These are phyloP conservation scores for Helleia helle DNA, from an alignment of 2,888 invertebrate genomes.

Conservation along the genomic window DNA sequence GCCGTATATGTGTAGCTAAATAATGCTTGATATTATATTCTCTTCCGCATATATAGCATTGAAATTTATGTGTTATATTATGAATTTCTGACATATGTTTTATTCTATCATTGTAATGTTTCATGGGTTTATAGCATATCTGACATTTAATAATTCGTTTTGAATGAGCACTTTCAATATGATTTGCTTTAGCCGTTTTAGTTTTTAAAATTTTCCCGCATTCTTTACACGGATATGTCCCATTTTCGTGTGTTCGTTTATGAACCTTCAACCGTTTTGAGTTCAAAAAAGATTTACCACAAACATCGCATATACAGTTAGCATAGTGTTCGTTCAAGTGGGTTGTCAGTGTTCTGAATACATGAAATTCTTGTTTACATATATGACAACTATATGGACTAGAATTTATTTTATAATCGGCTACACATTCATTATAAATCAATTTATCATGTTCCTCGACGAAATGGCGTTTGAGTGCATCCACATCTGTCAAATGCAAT, in stretches of 20 bases:
- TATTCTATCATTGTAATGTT: conserved; percentile 55
- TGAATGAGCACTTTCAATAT: conserved; percentile 50
- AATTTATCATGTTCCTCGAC: conserved; percentile 37
- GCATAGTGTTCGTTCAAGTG: conserved; percentile 67
- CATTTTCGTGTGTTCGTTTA: conserved; percentile 59
- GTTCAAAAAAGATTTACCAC: conserved; percentile 65
- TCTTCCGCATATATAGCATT: conserved; percentile 43
- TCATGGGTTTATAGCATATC: conserved; percentile 54
- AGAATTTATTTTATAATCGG: conserved; percentile 49
- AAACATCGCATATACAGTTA: conserved; percentile 63
- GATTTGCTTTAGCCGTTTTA: conserved; percentile 46
- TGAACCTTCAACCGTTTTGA: conserved; percentile 63
- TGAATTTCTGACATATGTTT: conserved; percentile 60
- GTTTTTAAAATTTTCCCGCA: conserved; percentile 53
- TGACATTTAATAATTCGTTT: conserved; percentile 52
- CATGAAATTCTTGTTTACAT: conserved; percentile 47
- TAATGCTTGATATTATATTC: conserved; percentile 60
- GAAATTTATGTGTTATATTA: conserved; percentile 50
- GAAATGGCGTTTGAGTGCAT: conserved; percentile 42
- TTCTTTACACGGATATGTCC: conserved; percentile 41
- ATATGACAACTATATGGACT: conserved; percentile 51
- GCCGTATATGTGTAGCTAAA: conserved; percentile 52
- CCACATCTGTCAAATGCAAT: conserved; percentile 40
- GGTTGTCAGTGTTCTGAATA: conserved; percentile 49
- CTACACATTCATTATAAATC: conserved; percentile 54